Evolutionary conservation across 2,888 invertebrate genomes (phyloP), one percentile per base, ranked within the genome.

Genomic region (Drosophila aldrichi): DNA sequence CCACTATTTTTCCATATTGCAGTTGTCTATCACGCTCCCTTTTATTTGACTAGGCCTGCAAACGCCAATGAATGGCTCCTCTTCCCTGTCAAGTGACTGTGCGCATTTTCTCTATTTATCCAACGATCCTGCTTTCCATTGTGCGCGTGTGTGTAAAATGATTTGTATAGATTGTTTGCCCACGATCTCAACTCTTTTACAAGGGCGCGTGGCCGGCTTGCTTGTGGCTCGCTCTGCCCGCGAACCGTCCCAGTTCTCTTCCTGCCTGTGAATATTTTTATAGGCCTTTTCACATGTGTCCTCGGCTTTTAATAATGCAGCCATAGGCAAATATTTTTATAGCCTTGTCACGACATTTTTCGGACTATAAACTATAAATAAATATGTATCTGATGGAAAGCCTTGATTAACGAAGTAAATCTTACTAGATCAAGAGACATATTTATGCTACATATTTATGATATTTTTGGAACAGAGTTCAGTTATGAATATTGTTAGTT

Each of bases 231-330:
- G 48, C 72, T 62, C 36, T 3, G 22, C 14, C 16, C 38, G 43
- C 18, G 20, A 16, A 20, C 32, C 14, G 20, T 25, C 41, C 6
- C 41, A 20, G 22, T 41, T 5, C 1, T 16, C 20, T 20, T 20
- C 43, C 43, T 43, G 41, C 54, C 59, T 84, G 84, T 71, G 84
- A 84, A 84, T 84, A 79, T 81, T 81, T 82, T 85, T 49, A 68
- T 79, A 65, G 63, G 52, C 41, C 44, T 49, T 79, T 81, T 81
- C 81, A 63, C 81, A 81, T 75, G 55, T 54, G 10, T 22, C 40
- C 36, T 41, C 10, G 14, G 43, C 16, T 32, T 20, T 36, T 83
- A 43, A 44, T 44, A 56, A 54, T 38, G 54, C 16, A 25, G 12
- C 43, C 34, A 7, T 22, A 1, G 1, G 10, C 20, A 12, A 54